phyloP scores from a whole-genome alignment of 2,888 invertebrate species.

The Andrena marginata region DNA sequence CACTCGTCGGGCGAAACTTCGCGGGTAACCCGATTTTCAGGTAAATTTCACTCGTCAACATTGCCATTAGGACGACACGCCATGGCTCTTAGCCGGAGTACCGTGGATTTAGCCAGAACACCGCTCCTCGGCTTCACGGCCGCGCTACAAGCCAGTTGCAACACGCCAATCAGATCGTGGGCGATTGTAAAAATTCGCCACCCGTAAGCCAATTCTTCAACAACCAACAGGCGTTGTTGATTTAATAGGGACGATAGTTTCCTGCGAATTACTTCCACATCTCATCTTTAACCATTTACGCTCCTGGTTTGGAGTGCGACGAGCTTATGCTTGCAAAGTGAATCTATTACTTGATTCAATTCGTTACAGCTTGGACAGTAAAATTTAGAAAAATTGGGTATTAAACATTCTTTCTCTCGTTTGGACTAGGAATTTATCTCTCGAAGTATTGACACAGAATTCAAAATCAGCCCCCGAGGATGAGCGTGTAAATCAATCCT shows the following conservation, averaged over 20 bases:
- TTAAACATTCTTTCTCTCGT: too few relatives aligned
- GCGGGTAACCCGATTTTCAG: conserved; percentile 75
- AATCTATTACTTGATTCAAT: too few relatives aligned
- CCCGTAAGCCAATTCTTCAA: neutral
- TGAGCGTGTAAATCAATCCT: too few relatives aligned
- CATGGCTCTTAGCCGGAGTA: conserved; percentile 76
- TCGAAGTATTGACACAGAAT: too few relatives aligned
- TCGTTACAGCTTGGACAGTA: too few relatives aligned
- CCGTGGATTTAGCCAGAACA: conserved; percentile 64
- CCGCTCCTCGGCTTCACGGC: conserved; percentile 38
- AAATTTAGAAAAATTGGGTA: too few relatives aligned
- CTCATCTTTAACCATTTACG: neutral
- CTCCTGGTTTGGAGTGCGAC: too few relatives aligned
- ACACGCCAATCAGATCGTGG: conserved; percentile 13
- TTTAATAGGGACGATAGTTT: neutral
- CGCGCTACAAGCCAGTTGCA: conserved; percentile 49
- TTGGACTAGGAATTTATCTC: too few relatives aligned
- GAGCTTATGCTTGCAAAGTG: too few relatives aligned
- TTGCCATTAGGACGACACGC: conserved; percentile 80
- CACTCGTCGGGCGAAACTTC: conserved; percentile 69
- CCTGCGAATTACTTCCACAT: neutral
- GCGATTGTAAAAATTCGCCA: conserved; percentile 35
- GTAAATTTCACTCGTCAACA: conserved; percentile 75
- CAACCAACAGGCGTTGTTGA: neutral
- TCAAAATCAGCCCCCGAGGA: too few relatives aligned